These are phyloP conservation scores for Rhinopomastus cyanomelas DNA, from an alignment of 2,113 vertebrate species.

Conservation along the genomic window DNA sequence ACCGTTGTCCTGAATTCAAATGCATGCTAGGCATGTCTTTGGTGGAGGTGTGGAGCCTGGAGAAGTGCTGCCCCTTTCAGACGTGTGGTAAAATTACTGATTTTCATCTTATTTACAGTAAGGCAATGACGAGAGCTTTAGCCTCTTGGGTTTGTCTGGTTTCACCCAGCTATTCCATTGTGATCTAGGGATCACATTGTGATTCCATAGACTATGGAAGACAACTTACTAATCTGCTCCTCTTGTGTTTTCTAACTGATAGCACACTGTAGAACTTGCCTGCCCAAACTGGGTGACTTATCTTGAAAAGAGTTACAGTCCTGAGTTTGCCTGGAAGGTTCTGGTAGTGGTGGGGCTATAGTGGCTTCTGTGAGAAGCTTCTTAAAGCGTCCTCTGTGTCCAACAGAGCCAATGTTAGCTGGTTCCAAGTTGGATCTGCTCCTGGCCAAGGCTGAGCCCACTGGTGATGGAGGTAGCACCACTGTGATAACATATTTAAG, in stretches of 20 bases:
- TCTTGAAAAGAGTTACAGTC: background rate
- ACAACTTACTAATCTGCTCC: background rate
- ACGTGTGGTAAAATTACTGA: slow-evolving; percentile 83
- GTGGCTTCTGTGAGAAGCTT: background rate
- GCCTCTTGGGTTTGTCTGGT: background rate
- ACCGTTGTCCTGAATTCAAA: slow-evolving; percentile 82
- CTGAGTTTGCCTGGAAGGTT: background rate
- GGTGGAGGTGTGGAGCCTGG: slow-evolving; percentile 78
- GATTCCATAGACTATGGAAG: too few species aligned
- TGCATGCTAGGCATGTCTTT: slow-evolving; percentile 86
- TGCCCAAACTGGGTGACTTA: background rate
- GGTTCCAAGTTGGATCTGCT: background rate
- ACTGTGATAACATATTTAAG: background rate
- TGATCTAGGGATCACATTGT: background rate
- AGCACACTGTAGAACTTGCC: background rate
- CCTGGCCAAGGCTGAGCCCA: background rate
- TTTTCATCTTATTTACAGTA: background rate
- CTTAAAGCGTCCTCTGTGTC: background rate
- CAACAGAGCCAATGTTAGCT: background rate
- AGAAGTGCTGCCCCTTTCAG: slow-evolving; percentile 86
- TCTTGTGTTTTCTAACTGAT: background rate
- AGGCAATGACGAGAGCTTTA: background rate
- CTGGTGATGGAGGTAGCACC: background rate
- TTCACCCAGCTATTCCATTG: background rate
- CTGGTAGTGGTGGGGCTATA: background rate